Percentiles rank a stretch among this genome's conserved stretches.
Conservation (phyloP, 2,113 vertebrate genomes). For the Psittacula cyanocephala region DNA sequence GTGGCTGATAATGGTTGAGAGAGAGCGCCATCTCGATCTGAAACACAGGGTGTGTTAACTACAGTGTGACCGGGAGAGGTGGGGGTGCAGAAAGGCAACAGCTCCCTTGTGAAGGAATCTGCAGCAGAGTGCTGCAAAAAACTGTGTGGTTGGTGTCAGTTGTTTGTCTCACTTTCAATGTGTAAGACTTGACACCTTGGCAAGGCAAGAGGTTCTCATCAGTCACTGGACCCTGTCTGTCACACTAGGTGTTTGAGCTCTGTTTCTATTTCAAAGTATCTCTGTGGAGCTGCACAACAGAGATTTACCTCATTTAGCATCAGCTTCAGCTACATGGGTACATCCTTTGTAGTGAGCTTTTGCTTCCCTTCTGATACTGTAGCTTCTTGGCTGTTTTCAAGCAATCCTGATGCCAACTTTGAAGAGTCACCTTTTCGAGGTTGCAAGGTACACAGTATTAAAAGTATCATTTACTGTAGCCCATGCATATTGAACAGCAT, state of each 20-base stretch:
- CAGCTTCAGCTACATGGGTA: background rate
- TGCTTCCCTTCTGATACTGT: background rate
- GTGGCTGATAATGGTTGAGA: background rate
- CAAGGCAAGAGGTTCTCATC: background rate
- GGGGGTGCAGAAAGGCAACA: background rate
- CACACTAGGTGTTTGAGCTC: background rate
- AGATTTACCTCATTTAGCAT: background rate
- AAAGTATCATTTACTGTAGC: background rate
- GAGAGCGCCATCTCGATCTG: background rate
- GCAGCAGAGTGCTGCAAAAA: background rate
- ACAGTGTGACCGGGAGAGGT: fast-evolving
- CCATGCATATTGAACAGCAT: background rate
- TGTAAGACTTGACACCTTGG: background rate
- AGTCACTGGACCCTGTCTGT: background rate
- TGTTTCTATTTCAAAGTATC: background rate
- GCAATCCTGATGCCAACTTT: background rate
- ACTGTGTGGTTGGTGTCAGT: background rate
- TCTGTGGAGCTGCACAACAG: background rate
- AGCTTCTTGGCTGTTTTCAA: background rate
- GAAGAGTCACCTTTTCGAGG: background rate
- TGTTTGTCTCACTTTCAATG: background rate
- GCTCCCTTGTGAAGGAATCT: background rate
- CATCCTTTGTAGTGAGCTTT: background rate
- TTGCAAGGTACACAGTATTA: background rate
- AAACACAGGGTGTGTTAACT: background rate